Evolutionary conservation across 2,888 invertebrate species (phyloP), one percentile per base, ranked within the genome.

Genomic region (Miltochrista miniata): DNA sequence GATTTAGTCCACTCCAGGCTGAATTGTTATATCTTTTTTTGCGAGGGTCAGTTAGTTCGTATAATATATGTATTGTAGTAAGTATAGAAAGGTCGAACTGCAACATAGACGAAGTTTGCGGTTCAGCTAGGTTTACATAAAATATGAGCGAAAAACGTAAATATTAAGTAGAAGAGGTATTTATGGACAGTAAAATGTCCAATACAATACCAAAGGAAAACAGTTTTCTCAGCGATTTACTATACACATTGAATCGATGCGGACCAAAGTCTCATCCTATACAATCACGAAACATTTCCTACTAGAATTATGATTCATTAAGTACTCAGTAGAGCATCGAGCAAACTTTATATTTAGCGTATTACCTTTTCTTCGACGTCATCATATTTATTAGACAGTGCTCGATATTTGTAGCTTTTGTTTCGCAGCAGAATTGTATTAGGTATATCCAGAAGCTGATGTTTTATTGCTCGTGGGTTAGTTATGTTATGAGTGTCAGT

Each of bases 401-500:
- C 29, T 31, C 15, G 33, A 46, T 44, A 49, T 48, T 50, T 35
- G 24, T 35, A 34, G 45, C 11, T 37, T 31, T 31, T 35, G 39
- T 37, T 38, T 33, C 40, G 31, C 39, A 33, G 48, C 42, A 47
- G 45, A 52, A 24, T 24, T 24, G 18, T 24, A 44, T 40, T n/a
- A n/a, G n/a, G n/a, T 44, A 49, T 42, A 51, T 39, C 42, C 38
- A 30, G 48, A 45, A 45, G 18, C 18, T 24, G 18, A 5, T 35
- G 53, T 59, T 63, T 60, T 51, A 53, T 61, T 51, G 51, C 43
- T 54, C 34, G 15, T 55, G 51, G 31, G 37, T 54, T 64, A 64
- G n/a, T n/a, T n/a, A n/a, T n/a, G 55, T 55, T 24, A 24, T 24
- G 18, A 24, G 48, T 65, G 49, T 61, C 60, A 53, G 43, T 42